Base-by-base conservation (phyloP, 1,140 invertebrate species). In the Drosophila orosa region DNA sequence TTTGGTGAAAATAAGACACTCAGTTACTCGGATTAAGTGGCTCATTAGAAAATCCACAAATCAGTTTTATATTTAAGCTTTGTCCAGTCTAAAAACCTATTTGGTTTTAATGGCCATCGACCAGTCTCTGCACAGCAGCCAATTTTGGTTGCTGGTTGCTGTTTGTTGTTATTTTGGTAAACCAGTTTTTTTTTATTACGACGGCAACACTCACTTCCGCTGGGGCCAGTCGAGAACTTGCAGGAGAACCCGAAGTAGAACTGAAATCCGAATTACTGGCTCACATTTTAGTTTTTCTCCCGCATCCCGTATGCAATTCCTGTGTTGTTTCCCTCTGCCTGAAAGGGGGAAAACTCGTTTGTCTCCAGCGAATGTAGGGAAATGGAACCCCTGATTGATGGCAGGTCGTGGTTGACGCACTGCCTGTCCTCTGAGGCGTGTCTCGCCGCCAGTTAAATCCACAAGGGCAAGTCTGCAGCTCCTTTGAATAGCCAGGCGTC, bases 381-480 rank as follows among this genome's bases (percentile, higher is more conserved):
- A 31, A 61, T 29, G 33, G 17, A 33, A 67, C n/a, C 58, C 58
- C 63, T 78, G 67, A 78, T 78, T 78, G 76, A 78, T 78, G 55
- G 73, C 54, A 39, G 58, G 39, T 67, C 45, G 25, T 50, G 73
- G 35, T 60, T 63, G 74, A 77, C 66, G 58, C 17, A 50, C 48
- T 62, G 59, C 71, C 52, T 52, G 59, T 68, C 39, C 55, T 50
- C 58, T 17, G 60, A 42, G 58, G 50, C 47, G 72, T 57, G 50
- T 55, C 56, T n/a, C 37, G 15, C 27, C 24, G n/a, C 55, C 45
- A 27, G 33, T 17, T 33, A 31, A 24, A 10, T 19, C n/a, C 10
- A 40, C 15, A 56, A 31, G 27, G 9, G 31, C 6, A 13, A 55
- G 45, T 59, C 19, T 24, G 17, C 29, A 22, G 25, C 13, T 45